phyloP scores from a whole-genome alignment of 1,140 invertebrate genomes.

The Nasonia giraulti region DNA sequence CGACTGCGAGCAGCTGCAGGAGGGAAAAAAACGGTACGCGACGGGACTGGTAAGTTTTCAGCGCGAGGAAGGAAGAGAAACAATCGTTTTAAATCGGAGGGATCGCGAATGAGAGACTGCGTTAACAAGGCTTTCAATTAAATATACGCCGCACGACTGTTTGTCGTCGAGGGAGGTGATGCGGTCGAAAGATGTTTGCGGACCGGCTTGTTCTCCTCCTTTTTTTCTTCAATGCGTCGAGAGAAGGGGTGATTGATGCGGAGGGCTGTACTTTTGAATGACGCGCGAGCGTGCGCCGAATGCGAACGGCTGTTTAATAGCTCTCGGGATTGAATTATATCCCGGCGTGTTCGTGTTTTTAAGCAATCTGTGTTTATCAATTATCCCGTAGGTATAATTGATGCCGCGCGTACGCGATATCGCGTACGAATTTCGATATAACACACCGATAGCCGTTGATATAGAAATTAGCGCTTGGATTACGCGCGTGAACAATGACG shows the following conservation, averaged over 20 bases:
- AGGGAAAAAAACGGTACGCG: neutral
- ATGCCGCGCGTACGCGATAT: no score
- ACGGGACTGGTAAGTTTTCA: neutral
- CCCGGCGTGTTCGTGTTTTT: neutral
- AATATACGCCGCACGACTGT: neutral
- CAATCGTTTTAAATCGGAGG: neutral
- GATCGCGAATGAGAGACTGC: neutral
- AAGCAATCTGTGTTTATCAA: neutral
- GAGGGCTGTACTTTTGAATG: neutral
- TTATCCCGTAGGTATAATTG: neutral
- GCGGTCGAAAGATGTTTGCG: neutral
- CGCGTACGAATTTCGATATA: no score
- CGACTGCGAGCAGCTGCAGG: neutral
- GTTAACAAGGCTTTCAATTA: neutral
- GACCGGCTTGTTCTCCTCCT: neutral
- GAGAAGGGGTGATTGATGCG: neutral
- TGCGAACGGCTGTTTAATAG: no score
- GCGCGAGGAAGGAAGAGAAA: neutral
- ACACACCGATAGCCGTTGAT: no score
- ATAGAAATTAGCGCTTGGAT: no score
- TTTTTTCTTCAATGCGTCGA: neutral
- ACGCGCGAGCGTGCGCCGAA: neutral
- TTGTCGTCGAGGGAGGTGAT: neutral
- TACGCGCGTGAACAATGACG: no score
- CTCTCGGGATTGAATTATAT: no score